These are phyloP conservation scores for Bhutanitis thaidina DNA, from an alignment of 2,888 invertebrate species.

Conservation along the genomic window DNA sequence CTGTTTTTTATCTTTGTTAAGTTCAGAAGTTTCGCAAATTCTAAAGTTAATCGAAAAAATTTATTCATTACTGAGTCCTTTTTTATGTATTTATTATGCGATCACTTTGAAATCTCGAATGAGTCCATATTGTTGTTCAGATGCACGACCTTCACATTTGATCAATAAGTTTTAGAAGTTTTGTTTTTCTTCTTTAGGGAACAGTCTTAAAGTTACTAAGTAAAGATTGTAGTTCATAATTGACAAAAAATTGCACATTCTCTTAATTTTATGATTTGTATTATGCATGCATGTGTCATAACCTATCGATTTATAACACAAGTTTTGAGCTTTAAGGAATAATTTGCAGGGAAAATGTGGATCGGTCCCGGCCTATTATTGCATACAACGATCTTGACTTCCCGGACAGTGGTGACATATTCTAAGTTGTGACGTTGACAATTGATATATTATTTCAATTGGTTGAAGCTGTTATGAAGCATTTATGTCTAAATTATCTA, in stretches of 20 bases:
- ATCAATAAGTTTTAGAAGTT: background rate
- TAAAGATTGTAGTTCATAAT: too few species aligned
- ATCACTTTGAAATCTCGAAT: too few species aligned
- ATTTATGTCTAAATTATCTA: background rate
- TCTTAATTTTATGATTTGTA: background rate
- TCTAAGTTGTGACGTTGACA: constrained; percentile 65
- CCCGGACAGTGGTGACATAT: constrained; percentile 89
- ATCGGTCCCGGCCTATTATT: constrained; percentile 88
- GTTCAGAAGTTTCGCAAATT: too few species aligned
- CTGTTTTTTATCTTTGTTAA: too few species aligned
- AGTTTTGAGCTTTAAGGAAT: constrained; percentile 52
- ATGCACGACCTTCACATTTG: background rate
- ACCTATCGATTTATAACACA: constrained; percentile 3
- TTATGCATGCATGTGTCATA: constrained; percentile 22
- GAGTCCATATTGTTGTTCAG: background rate
- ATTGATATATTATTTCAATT: constrained; percentile 1
- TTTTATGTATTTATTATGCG: too few species aligned
- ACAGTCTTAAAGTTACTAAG: too few species aligned
- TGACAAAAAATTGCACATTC: too few species aligned
- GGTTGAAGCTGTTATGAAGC: background rate
- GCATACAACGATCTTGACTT: constrained; percentile 96
- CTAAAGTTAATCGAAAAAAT: too few species aligned
- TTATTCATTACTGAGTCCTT: too few species aligned
- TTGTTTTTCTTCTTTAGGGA: too few species aligned
- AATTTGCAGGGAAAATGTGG: constrained; percentile 83